Evolutionary conservation across 2,113 vertebrate species (phyloP).

Genomic region (Himantopus leucocephalus): DNA sequence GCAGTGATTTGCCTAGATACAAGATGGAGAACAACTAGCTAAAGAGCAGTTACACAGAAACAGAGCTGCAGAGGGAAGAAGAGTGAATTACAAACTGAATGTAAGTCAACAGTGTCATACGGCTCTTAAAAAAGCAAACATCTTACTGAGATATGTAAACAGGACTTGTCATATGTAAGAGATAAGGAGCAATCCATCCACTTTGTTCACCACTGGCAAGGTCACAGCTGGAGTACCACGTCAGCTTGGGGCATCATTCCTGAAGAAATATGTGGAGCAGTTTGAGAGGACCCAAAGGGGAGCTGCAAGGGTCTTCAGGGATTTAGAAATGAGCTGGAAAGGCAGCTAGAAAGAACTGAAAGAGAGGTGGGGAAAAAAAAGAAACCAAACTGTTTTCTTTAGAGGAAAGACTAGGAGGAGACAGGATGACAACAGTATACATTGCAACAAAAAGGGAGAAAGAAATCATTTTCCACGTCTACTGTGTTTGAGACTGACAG

Average conservation of each 20-base stretch:
- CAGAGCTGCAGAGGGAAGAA: not conserved
- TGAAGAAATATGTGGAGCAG: not conserved
- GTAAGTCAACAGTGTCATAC: not conserved
- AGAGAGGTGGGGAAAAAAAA: not conserved
- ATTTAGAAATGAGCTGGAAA: not conserved
- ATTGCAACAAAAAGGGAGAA: not conserved
- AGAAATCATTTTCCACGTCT: not conserved
- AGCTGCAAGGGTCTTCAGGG: not conserved
- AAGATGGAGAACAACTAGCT: not conserved
- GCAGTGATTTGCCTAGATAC: not conserved
- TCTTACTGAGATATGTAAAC: not conserved
- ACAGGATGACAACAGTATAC: not conserved
- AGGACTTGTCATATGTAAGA: not conserved
- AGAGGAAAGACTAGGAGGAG: not conserved
- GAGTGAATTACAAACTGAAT: not conserved
- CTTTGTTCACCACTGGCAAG: not conserved
- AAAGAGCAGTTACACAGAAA: not conserved
- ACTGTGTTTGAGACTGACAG: not conserved
- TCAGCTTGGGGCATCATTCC: not conserved
- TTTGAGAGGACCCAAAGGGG: not conserved
- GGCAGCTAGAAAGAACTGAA: not conserved
- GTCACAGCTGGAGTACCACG: not conserved
- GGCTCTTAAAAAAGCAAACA: conserved; percentile 4
- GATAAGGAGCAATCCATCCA: not conserved
- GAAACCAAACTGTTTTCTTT: not conserved